phyloP scores from a whole-genome alignment of 2,113 vertebrate species.

The Rhea americana region DNA sequence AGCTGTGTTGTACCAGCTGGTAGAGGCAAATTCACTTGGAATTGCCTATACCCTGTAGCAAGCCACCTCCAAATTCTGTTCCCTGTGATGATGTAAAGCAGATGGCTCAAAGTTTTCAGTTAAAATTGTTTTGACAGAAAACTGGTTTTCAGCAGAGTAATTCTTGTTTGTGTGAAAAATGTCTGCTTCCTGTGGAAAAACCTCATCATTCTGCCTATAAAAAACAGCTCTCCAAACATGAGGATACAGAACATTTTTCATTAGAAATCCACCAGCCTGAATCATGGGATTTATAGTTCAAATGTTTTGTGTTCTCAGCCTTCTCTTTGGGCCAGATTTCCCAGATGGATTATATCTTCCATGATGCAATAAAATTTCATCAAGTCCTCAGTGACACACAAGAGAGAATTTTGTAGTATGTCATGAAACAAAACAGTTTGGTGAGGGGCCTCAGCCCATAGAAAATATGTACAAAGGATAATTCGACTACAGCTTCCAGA shows the following conservation, averaged over 20 bases:
- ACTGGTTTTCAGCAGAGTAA: background rate
- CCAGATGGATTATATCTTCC: background rate
- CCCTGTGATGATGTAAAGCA: slow-evolving; percentile 24
- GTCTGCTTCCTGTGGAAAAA: slow-evolving; percentile 14
- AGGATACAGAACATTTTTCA: background rate
- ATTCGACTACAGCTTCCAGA: background rate
- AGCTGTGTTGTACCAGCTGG: background rate
- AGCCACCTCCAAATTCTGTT: background rate
- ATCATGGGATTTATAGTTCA: background rate
- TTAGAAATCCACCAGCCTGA: background rate
- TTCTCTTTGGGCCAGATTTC: background rate
- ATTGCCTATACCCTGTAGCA: background rate
- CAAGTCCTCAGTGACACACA: background rate
- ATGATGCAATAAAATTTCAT: background rate
- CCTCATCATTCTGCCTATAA: background rate
- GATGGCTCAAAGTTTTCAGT: slow-evolving; percentile 19
- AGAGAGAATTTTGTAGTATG: background rate
- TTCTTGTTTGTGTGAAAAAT: slow-evolving; percentile 28
- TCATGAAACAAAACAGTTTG: background rate
- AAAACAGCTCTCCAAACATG: background rate
- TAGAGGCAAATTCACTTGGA: background rate
- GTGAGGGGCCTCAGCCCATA: background rate
- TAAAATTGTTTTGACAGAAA: slow-evolving; percentile 50
- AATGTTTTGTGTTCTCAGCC: background rate
- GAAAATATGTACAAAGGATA: background rate